Evolutionary conservation across 2,113 vertebrate genomes (phyloP).

Genomic region (Siphamia tubifer): DNA sequence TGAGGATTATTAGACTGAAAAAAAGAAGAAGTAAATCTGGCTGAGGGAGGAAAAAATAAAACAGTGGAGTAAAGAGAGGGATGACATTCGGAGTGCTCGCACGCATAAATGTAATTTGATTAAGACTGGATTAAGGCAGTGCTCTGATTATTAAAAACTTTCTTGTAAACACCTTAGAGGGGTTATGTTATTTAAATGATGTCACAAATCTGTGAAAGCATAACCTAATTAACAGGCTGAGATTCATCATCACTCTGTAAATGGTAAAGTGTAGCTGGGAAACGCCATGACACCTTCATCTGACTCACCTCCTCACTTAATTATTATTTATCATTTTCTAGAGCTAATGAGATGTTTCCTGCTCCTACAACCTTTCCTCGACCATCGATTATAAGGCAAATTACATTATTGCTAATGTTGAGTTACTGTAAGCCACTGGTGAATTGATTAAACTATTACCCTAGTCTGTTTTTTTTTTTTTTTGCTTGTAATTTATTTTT

Average conservation of each 20-base stretch:
- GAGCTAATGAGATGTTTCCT: constrained; percentile 49
- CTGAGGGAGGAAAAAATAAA: background rate
- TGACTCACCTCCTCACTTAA: constrained; percentile 42
- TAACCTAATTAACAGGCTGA: constrained; percentile 42
- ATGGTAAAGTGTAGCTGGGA: constrained; percentile 38
- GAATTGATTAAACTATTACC: constrained; percentile 29
- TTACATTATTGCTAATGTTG: constrained; percentile 14
- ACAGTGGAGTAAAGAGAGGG: background rate
- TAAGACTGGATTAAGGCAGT: constrained; percentile 7
- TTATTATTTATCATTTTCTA: constrained; percentile 46
- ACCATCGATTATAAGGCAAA: constrained; percentile 38
- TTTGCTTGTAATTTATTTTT: constrained; percentile 41
- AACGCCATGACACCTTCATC: constrained; percentile 21
- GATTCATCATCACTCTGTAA: constrained; percentile 50
- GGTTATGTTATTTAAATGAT: constrained; percentile 22
- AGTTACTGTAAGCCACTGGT: constrained; percentile 38
- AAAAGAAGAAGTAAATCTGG: background rate
- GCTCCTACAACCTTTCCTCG: constrained; percentile 17
- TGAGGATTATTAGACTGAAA: background rate
- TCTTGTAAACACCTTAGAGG: constrained; percentile 43
- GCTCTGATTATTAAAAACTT: constrained; percentile 44
- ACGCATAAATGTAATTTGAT: constrained; percentile 10
- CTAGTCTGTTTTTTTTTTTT: constrained; percentile 42
- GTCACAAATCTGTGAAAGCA: constrained; percentile 43
- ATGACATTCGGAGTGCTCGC: background rate